Evolutionary conservation across 2,888 invertebrate genomes (phyloP).

Genomic region (Herminia tarsipennalis): DNA sequence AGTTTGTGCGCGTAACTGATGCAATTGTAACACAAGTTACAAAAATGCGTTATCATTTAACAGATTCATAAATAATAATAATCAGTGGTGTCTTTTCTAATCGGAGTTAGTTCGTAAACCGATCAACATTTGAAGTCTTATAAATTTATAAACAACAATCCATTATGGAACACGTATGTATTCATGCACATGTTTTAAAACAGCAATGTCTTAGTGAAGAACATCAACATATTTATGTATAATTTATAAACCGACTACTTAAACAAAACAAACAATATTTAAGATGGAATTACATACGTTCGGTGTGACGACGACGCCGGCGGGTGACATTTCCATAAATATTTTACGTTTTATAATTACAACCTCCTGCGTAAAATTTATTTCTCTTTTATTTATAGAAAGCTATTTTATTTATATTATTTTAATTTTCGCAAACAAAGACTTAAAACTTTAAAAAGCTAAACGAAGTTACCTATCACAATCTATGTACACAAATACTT

Average conservation of each 20-base stretch:
- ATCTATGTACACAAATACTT: neutral
- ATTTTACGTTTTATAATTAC: too few species aligned
- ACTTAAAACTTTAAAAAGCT: conserved; percentile 1
- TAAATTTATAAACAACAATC: too few species aligned
- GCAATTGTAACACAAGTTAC: too few species aligned
- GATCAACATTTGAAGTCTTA: neutral
- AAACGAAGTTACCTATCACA: neutral
- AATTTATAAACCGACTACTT: neutral
- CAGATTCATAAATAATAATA: too few species aligned
- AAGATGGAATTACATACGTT: neutral
- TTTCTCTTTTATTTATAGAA: neutral
- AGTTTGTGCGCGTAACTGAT: too few species aligned
- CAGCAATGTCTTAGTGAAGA: neutral
- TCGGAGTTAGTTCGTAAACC: too few species aligned
- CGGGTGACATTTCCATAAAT: neutral
- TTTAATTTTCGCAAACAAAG: neutral
- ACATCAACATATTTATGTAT: neutral
- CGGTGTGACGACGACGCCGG: neutral
- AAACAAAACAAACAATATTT: conserved; percentile 1
- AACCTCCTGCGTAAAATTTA: neutral
- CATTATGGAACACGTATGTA: too few species aligned
- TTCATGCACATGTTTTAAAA: conserved; percentile 3
- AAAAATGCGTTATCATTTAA: too few species aligned
- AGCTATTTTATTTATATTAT: too few species aligned
- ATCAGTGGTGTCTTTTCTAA: too few species aligned